Conservation (phyloP, 1,140 invertebrate species). For the Gerris buenoi region DNA sequence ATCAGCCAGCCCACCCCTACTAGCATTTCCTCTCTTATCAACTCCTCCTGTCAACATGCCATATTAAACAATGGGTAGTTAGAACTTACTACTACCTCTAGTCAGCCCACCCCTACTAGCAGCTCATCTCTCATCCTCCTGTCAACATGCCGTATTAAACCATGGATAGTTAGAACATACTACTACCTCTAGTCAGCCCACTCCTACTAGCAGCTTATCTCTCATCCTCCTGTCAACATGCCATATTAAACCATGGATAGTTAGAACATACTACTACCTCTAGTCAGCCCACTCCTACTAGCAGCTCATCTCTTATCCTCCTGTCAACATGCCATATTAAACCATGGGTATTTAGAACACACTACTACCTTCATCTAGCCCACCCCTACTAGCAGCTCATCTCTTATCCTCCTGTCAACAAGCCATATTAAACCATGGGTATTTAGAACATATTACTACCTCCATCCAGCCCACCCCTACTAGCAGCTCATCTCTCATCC, state of each 20-base stretch:
- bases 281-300: slow-evolving; percentile 8
- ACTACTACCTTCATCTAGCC: slow-evolving; percentile 6
- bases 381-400: slow-evolving; percentile 7
- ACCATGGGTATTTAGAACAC: too few relatives aligned
- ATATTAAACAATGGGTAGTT: slow-evolving; percentile 46
- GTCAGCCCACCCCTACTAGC: slow-evolving; percentile 5
- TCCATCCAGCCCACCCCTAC: slow-evolving; percentile 7
- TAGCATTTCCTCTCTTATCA: slow-evolving; percentile 9
- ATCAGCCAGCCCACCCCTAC: slow-evolving; percentile 8
- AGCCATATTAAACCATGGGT: slow-evolving; percentile 51
- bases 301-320: slow-evolving; percentile 9
- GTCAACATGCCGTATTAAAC: too few relatives aligned
- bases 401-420: slow-evolving; percentile 10
- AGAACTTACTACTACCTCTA: slow-evolving; percentile 6
- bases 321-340: too few relatives aligned
- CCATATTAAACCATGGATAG: too few relatives aligned
- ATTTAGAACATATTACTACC: slow-evolving; percentile 16
- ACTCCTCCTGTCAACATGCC: slow-evolving; percentile 10
- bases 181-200: slow-evolving; percentile 7
- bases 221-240: slow-evolving; percentile 11
- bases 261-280: slow-evolving; percentile 14
- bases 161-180: too few relatives aligned
- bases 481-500: slow-evolving; percentile 8
- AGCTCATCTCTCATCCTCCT: slow-evolving; percentile 10
- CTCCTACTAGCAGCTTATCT: slow-evolving; percentile 7